Percentiles rank a stretch among this genome's conserved stretches.
Evolutionary conservation across 2,113 vertebrate species (phyloP).

Genomic region (Scatophagus argus): DNA sequence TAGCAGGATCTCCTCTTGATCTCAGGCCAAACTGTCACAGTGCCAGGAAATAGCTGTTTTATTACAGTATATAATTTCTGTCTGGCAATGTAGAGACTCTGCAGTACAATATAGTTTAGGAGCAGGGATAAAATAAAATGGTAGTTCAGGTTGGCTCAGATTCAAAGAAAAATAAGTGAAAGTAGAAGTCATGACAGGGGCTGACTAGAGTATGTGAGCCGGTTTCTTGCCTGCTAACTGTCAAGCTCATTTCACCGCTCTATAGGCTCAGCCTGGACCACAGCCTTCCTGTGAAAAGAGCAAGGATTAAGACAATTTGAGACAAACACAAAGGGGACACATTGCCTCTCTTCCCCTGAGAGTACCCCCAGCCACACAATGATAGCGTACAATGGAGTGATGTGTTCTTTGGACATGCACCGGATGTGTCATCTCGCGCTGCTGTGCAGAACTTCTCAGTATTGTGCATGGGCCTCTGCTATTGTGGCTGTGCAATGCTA

Average conservation of each 20-base stretch:
- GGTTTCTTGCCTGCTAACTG: constrained; percentile 45
- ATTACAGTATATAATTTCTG: constrained; percentile 9
- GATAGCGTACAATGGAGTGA: constrained; percentile 69
- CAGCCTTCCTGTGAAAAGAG: constrained; percentile 56
- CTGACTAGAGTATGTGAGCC: constrained; percentile 22
- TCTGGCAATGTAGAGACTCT: constrained; percentile 20
- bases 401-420: constrained; percentile 65
- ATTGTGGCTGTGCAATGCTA: constrained; percentile 57
- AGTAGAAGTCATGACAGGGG: constrained; percentile 10
- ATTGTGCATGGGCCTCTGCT: constrained; percentile 69
- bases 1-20: constrained; percentile 31
- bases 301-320: constrained; percentile 72
- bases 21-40: constrained; percentile 44
- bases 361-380: constrained; percentile 49
- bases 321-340: constrained; percentile 65
- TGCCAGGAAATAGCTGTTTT: constrained; percentile 26
- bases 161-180: constrained; percentile 31
- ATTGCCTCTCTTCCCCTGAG: constrained; percentile 30
- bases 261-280: constrained; percentile 8
- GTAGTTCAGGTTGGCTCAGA: constrained; percentile 23
- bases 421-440: constrained; percentile 73
- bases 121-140: constrained; percentile 12
- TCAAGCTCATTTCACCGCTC: constrained; percentile 33
- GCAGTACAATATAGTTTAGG: constrained; percentile 15
- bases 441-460: constrained; percentile 70